Base-by-base conservation (phyloP, 92 coral and sea anemone genomes). In the Parazoanthus darwini region DNA sequence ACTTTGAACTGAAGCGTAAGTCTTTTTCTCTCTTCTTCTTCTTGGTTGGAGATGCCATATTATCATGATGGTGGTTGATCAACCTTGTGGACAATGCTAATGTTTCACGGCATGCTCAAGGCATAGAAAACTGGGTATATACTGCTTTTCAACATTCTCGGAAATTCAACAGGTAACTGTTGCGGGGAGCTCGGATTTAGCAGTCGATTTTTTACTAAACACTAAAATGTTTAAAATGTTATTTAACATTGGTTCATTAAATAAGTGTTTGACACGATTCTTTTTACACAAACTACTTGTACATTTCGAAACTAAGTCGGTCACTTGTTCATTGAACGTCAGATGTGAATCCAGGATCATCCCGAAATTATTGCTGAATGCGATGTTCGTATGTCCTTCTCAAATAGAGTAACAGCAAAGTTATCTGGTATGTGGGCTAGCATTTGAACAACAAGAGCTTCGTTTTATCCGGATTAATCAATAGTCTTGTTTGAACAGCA, bases 381-480 rank as follows among this genome's bases (percentile, higher is more conserved):
- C 51, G 58, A 78, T 38, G 89, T 68, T 15, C 42, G 54, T 85
- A 89, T 58, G 59, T 75, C 42, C 85, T 76, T 56, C 67, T 50
- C 89, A 16, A 85, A 68, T 33, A 89, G 85, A 14, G 85, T 77
- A 23, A 89, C 71, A 48, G 25, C 73, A 77, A 89, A 85, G 39
- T 85, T 39, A 23, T 74, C 88, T 77, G 91, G 86, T 22, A 89
- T 46, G 20, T 43, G n/a, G 23, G 37, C 63, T n/a, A 66, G 37
- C 86, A 78, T 89, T 25, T 74, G 89, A 0, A 6, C 71, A 85
- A 68, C 74, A 85, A 51, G 11, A 85, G 79, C 81, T 85, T 89
- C 23, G 91, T 89, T 46, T 77, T 89, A 63, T 85, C 89, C 2
- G 89, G 80, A 66, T 84, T 84, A 36, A 85, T 89, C 35, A 89